A percentile compares a stretch with the other conserved stretches of the same genome.
phyloP scores from a whole-genome alignment of 2,888 invertebrate species.

The Molorchus minor region DNA sequence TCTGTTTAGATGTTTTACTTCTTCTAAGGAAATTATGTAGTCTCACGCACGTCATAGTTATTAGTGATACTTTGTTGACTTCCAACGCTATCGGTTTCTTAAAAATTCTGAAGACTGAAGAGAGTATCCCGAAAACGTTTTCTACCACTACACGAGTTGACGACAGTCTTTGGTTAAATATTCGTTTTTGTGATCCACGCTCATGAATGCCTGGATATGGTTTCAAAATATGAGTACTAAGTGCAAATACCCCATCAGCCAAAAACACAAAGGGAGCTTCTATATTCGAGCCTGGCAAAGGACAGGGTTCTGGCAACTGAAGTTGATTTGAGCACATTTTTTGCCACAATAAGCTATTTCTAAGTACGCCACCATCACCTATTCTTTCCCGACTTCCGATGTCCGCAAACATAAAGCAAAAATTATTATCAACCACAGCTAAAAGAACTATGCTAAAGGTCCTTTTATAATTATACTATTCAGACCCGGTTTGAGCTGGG shows the following conservation, averaged over 20 bases:
- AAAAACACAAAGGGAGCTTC: constrained; percentile 50
- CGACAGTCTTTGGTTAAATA: constrained; percentile 22
- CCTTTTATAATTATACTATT: constrained; percentile 52
- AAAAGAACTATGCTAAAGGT: constrained; percentile 48
- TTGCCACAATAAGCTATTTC: constrained; percentile 15
- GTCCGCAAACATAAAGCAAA: constrained; percentile 39
- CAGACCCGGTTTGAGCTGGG: constrained; percentile 43
- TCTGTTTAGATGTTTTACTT: constrained; percentile 31
- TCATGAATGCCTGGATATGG: constrained; percentile 48
- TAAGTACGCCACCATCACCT: constrained; percentile 22
- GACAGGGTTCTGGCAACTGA: constrained; percentile 33
- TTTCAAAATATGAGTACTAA: constrained; percentile 49
- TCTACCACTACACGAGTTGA: constrained; percentile 13
- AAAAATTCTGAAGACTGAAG: constrained; percentile 18
- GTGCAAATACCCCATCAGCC: constrained; percentile 51
- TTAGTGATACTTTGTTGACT: constrained; percentile 28
- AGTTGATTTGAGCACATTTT: constrained; percentile 25
- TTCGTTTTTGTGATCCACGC: constrained; percentile 27
- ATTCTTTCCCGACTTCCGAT: constrained; percentile 26
- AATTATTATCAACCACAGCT: constrained; percentile 49
- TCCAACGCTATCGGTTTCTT: constrained; percentile 10
- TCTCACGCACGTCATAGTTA: constrained; percentile 40
- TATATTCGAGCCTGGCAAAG: constrained; percentile 23
- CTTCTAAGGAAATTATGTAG: constrained; percentile 46
- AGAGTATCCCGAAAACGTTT: constrained; percentile 23